Percentiles rank a stretch among this genome's conserved stretches.
phyloP scores from a whole-genome alignment of 2,888 invertebrate genomes.

The Labia minor region DNA sequence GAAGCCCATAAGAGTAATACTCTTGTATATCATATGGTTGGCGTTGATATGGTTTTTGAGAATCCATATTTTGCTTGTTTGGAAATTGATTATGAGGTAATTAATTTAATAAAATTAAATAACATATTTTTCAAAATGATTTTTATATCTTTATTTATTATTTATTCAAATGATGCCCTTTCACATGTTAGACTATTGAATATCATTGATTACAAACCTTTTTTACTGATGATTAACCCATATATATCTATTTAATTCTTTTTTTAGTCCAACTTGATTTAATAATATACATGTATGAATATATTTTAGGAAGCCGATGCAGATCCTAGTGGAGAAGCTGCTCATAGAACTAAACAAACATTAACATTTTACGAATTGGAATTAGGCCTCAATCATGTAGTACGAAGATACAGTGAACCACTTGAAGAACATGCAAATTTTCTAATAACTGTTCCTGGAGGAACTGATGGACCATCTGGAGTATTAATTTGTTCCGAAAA shows the following conservation, averaged over 20 bases:
- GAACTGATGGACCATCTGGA: conserved; percentile 96
- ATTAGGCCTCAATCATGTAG: conserved; percentile 95
- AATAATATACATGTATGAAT: too few relatives aligned
- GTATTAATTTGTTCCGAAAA: conserved; percentile 98
- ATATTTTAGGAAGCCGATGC: conserved; percentile 71
- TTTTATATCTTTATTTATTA: background rate
- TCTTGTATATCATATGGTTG: conserved; percentile 94
- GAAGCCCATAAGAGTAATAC: conserved; percentile 99
- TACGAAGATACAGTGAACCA: conserved; percentile 96
- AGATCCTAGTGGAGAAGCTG: conserved; percentile 94
- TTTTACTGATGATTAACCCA: too few relatives aligned
- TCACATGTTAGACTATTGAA: too few relatives aligned
- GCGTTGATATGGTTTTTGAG: conserved; percentile 97
- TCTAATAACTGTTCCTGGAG: conserved; percentile 95
- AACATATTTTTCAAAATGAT: background rate
- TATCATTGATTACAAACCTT: too few relatives aligned
- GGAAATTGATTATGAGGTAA: conserved; percentile 93
- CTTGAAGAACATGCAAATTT: conserved; percentile 98
- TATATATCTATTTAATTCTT: too few relatives aligned
- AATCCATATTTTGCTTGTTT: conserved; percentile 99
- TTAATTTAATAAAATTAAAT: conserved; percentile 18
- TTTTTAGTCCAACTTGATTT: too few relatives aligned
- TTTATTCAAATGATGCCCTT: too few relatives aligned
- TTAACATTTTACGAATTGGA: conserved; percentile 97
- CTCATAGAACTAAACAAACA: conserved; percentile 90